These are phyloP conservation scores for Meiosimyza platycephala DNA, from an alignment of 2,888 invertebrate genomes.

Conservation along the genomic window DNA sequence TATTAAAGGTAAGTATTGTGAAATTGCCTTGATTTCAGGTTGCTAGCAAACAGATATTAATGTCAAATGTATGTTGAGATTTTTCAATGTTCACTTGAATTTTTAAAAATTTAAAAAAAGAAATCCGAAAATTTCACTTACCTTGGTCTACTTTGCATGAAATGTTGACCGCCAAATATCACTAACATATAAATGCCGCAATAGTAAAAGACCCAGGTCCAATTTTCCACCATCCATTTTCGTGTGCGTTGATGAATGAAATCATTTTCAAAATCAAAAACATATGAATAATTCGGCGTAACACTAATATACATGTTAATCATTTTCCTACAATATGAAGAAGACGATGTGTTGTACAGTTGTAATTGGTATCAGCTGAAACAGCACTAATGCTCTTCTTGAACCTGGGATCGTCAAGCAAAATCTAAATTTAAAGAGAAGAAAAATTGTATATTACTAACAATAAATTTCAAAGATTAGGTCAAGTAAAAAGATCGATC, in stretches of 20 bases:
- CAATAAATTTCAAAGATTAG: too few species aligned
- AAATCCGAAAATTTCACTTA: slow-evolving; percentile 60
- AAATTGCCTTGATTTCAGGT: too few species aligned
- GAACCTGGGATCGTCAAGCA: neutral
- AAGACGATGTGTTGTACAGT: neutral
- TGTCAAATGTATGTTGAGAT: too few species aligned
- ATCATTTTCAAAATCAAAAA: slow-evolving; percentile 95
- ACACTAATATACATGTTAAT: slow-evolving; percentile 71
- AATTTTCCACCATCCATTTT: slow-evolving; percentile 96
- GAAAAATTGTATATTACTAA: too few species aligned
- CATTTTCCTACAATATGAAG: slow-evolving; percentile 44
- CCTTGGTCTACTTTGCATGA: slow-evolving; percentile 92
- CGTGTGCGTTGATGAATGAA: slow-evolving; percentile 90
- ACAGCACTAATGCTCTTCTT: slow-evolving; percentile 1
- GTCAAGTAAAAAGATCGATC: too few species aligned
- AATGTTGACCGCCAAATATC: slow-evolving; percentile 92
- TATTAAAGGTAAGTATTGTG: too few species aligned
- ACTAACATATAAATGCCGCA: slow-evolving; percentile 91
- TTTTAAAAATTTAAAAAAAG: neutral
- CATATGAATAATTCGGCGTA: slow-evolving; percentile 90
- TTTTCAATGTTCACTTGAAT: neutral
- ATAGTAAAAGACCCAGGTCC: slow-evolving; percentile 91
- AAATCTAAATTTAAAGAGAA: too few species aligned
- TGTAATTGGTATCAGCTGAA: neutral
- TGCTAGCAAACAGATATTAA: too few species aligned